Conservation (phyloP, 2,888 invertebrate genomes). For the Caenorhabditis sp. region DNA sequence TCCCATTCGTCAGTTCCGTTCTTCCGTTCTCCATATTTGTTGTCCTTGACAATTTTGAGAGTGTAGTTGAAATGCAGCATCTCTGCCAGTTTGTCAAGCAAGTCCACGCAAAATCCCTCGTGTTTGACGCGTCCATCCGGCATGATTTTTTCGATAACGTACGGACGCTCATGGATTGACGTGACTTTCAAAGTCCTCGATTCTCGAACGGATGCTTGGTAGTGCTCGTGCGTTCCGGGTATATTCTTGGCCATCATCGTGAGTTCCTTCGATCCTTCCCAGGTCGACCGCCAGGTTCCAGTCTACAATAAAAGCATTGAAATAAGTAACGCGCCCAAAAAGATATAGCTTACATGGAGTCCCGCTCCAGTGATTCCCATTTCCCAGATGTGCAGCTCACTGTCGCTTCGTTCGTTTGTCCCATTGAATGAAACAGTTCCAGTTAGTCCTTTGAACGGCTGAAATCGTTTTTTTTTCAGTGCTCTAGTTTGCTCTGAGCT, state of each 20-base stretch:
- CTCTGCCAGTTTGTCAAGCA: constrained; percentile 82
- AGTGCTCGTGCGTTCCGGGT: constrained; percentile 69
- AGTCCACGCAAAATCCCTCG: constrained; percentile 85
- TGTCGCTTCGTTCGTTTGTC: constrained; percentile 55
- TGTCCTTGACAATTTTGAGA: constrained; percentile 78
- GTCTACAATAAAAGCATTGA: constrained; percentile 56
- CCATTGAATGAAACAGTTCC: constrained; percentile 64
- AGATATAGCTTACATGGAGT: constrained; percentile 61
- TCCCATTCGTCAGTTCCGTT: constrained; percentile 76
- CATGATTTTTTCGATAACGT: constrained; percentile 78
- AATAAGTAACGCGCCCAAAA: not conserved
- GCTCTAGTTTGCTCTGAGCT: too few relatives aligned
- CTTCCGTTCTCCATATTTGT: constrained; percentile 77
- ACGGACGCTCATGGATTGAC: constrained; percentile 80
- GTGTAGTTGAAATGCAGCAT: constrained; percentile 73
- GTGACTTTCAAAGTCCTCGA: constrained; percentile 77
- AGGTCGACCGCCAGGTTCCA: constrained; percentile 69
- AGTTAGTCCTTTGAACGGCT: constrained; percentile 65
- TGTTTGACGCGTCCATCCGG: constrained; percentile 83
- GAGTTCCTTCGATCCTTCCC: constrained; percentile 58
- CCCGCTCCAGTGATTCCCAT: constrained; percentile 66
- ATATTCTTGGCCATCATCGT: constrained; percentile 66
- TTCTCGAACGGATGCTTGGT: constrained; percentile 47
- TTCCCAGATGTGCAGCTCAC: constrained; percentile 65
- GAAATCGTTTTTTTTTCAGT: too few relatives aligned